These are phyloP conservation scores for Thaleichthys pacificus DNA, from an alignment of 2,797 vertebrate genomes.

Conservation along the genomic window DNA sequence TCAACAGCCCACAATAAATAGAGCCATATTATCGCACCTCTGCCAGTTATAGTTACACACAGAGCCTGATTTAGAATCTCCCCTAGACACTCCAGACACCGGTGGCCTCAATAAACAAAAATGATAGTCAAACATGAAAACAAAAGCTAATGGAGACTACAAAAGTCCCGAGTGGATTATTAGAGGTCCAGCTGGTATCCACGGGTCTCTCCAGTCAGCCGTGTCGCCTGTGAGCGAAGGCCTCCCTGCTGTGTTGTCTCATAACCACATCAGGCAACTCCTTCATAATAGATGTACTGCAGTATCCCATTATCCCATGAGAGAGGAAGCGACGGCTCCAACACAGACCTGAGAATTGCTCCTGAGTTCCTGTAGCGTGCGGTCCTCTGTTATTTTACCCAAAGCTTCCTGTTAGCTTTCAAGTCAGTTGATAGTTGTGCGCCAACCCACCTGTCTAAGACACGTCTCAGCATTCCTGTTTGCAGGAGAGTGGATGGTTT, in stretches of 20 bases:
- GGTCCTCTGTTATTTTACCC: neutral
- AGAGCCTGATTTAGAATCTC: slow-evolving; percentile 26
- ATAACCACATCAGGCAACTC: slow-evolving; percentile 47
- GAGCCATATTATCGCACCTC: slow-evolving; percentile 26
- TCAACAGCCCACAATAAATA: slow-evolving; percentile 41
- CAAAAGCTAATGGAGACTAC: slow-evolving; percentile 43
- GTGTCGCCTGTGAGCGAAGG: slow-evolving; percentile 46
- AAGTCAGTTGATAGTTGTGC: neutral
- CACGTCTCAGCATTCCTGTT: neutral
- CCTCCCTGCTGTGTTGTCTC: slow-evolving; percentile 44
- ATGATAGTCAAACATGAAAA: slow-evolving; percentile 20
- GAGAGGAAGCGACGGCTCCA: slow-evolving; percentile 40
- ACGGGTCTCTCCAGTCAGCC: slow-evolving; percentile 19
- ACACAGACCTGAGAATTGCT: slow-evolving; percentile 31
- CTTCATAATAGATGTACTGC: slow-evolving; percentile 40
- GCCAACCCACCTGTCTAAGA: neutral
- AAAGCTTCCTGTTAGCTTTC: neutral
- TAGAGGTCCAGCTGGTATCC: slow-evolving; percentile 22
- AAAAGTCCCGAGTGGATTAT: slow-evolving; percentile 18
- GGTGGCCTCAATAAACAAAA: slow-evolving; percentile 15
- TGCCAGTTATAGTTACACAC: slow-evolving; percentile 36
- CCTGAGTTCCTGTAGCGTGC: slow-evolving; percentile 13
- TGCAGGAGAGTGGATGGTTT: neutral
- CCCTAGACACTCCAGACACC: slow-evolving; percentile 15
- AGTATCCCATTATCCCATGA: slow-evolving; percentile 50